These are phyloP conservation scores for Molossus molossus DNA, from an alignment of 2,797 vertebrate species.

Conservation along the genomic window DNA sequence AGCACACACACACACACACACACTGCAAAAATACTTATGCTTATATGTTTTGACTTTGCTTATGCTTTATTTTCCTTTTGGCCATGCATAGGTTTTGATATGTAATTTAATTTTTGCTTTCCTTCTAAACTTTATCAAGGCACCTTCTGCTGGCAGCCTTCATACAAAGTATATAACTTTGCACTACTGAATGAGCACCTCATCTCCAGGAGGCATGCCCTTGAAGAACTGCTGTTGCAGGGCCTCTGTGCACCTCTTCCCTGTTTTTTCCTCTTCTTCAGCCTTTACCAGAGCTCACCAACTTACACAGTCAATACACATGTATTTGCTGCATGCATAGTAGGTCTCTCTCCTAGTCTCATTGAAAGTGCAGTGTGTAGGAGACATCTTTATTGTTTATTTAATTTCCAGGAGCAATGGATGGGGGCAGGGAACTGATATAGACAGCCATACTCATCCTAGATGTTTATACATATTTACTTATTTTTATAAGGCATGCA, in stretches of 20 bases:
- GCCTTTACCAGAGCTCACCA: not conserved
- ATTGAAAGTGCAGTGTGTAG: not conserved
- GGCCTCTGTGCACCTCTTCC: not conserved
- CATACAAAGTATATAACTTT: not conserved
- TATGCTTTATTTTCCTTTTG: not conserved
- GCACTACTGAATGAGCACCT: not conserved
- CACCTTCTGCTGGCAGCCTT: not conserved
- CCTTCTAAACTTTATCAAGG: not conserved
- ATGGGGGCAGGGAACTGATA: not conserved
- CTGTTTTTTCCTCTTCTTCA: not conserved
- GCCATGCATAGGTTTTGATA: not conserved
- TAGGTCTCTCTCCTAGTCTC: not conserved
- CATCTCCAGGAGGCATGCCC: not conserved
- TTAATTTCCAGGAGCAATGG: not conserved
- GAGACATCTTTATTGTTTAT: not conserved
- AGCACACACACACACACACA: not conserved
- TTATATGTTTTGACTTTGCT: not conserved
- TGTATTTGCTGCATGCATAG: not conserved
- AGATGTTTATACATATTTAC: not conserved
- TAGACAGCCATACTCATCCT: not conserved
- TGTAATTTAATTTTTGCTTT: slow-evolving; percentile 11
- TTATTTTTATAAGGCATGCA: not conserved
- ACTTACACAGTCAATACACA: not conserved
- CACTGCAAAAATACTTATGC: not conserved
- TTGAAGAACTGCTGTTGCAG: not conserved